These are phyloP conservation scores for Antennarius maculatus DNA, from an alignment of 2,797 vertebrate species.

Conservation along the genomic window DNA sequence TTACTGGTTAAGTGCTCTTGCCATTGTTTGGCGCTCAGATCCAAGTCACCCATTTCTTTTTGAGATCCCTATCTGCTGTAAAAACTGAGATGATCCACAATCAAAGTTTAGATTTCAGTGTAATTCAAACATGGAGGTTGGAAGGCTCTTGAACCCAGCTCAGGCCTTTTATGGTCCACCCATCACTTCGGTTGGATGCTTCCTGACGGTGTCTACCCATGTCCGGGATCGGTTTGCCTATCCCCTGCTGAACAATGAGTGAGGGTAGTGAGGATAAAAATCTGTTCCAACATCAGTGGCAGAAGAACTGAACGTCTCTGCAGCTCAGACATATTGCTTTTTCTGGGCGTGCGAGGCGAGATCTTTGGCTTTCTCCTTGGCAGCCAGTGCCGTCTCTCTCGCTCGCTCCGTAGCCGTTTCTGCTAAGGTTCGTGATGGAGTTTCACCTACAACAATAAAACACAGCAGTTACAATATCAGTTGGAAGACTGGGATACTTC, in stretches of 20 bases:
- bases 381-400: slow-evolving; percentile 92
- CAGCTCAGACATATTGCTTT: slow-evolving; percentile 87
- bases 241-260: slow-evolving; percentile 8
- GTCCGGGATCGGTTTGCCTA: slow-evolving; percentile 35
- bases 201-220: slow-evolving; percentile 49
- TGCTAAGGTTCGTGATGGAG: slow-evolving; percentile 89
- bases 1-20: slow-evolving; percentile 14
- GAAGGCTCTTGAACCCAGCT: slow-evolving; percentile 61
- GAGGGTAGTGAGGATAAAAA: slow-evolving; percentile 14
- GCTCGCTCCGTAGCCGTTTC: slow-evolving; percentile 93
- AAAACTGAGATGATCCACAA: slow-evolving; percentile 38
- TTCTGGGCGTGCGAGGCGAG: slow-evolving; percentile 94
- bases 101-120: slow-evolving; percentile 23
- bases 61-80: slow-evolving; percentile 17
- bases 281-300: slow-evolving; percentile 37
- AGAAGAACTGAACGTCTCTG: slow-evolving; percentile 1
- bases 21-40: slow-evolving; percentile 33
- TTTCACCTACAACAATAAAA: slow-evolving; percentile 84
- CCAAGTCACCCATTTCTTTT: slow-evolving; percentile 17
- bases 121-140: slow-evolving; percentile 26
- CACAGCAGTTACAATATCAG: not conserved
- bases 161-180: slow-evolving; percentile 63
- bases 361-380: slow-evolving; percentile 96
- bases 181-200: slow-evolving; percentile 39
- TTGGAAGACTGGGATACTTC: not conserved